These are phyloP conservation scores for Crypturellus undulatus DNA, from an alignment of 2,113 vertebrate genomes.

Conservation along the genomic window DNA sequence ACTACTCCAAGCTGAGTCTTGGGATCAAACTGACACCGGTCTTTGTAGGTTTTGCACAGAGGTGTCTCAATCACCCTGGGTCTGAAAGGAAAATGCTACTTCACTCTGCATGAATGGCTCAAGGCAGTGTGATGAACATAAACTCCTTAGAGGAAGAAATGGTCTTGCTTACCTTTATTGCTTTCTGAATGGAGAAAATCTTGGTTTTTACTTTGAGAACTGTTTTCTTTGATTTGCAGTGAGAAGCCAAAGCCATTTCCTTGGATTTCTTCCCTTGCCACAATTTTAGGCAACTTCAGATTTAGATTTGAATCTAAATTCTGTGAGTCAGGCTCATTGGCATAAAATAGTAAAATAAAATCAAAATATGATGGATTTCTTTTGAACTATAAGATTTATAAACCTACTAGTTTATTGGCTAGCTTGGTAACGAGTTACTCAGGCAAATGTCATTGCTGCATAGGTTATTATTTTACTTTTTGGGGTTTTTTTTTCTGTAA, in stretches of 20 bases:
- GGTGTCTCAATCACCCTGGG: neutral
- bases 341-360: conserved; percentile 15
- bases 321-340: neutral
- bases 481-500: neutral
- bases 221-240: conserved; percentile 12
- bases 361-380: neutral
- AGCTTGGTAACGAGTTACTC: neutral
- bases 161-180: neutral
- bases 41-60: neutral
- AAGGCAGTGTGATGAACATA: neutral
- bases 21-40: neutral
- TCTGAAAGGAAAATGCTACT: neutral
- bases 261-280: conserved; percentile 20
- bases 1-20: neutral
- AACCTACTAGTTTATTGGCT: neutral
- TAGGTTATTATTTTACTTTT: neutral
- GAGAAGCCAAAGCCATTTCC: neutral
- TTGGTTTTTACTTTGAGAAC: conserved; percentile 30
- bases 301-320: conserved; percentile 1
- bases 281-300: neutral
- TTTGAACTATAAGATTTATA: neutral
- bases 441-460: neutral
- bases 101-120: neutral
- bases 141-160: neutral
- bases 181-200: conserved; percentile 6